Base-by-base conservation (phyloP, 2,888 invertebrate species). In the Pilophorus perplexus region DNA sequence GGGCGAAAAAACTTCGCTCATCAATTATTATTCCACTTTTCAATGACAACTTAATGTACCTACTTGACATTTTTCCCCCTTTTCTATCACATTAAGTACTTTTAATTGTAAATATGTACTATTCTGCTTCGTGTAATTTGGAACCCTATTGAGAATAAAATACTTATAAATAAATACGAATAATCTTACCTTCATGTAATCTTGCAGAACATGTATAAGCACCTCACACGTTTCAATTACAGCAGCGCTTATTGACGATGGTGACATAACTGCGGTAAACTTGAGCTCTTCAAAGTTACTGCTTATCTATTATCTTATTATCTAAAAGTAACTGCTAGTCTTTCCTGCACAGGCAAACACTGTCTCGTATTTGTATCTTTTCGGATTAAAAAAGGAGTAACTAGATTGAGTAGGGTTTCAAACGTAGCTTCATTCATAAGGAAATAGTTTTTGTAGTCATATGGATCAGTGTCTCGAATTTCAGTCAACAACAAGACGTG, bases 141-240 rank as follows among this genome's bases (percentile, higher is more conserved):
- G 48, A 18, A 48, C 48, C 48, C 23, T 48, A 23, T 22, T 48
- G 48, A 48, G 23, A 65, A 48, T 48, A 2, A 48, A 48, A 48
- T 48, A 48, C 20, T 4, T 46, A n/a, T n/a, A n/a, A n/a, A n/a
- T n/a, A n/a, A n/a, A n/a, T n/a, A n/a, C n/a, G n/a, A n/a, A n/a
- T n/a, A n/a, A n/a, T 46, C 44, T 54, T 40, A 65, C 59, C 50
- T 59, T 28, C 23, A 68, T 59, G 46, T 37, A 44, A 50, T 65
- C 42, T 42, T 66, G 40, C 10, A 68, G 60, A 44, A 68, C 44
- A 54, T 23, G 23, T 10, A 67, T 67, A 69, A 72, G 71, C 65
- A 68, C 67, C 70, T 68, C 22, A 48, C 70, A 64, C 57, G 70
- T 60, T 55, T 68, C 68, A 12, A 60, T 66, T n/a, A 68, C 62